Conservation (phyloP, 2,113 vertebrate genomes). For the Terrapene triunguis region DNA sequence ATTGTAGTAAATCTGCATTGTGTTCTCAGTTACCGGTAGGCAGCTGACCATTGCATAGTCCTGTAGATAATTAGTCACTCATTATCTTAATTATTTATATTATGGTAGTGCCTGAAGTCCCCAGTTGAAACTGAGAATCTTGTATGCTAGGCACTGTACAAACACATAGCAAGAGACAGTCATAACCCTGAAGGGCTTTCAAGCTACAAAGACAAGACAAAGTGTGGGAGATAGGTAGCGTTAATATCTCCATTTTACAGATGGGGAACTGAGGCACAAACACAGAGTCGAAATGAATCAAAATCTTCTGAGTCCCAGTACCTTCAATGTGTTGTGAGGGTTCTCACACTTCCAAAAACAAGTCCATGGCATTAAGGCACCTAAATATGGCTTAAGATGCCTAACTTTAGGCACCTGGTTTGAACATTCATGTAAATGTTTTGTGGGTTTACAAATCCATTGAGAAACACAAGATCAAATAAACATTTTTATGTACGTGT, state of each 20-base stretch:
- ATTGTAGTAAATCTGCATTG: accelerated
- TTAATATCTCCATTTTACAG: not conserved
- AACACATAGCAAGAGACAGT: not conserved
- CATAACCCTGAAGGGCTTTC: not conserved
- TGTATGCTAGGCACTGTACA: accelerated
- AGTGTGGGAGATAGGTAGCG: accelerated
- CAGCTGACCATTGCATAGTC: not conserved
- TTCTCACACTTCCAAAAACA: not conserved
- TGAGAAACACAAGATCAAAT: not conserved
- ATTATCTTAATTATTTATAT: not conserved
- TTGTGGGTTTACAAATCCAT: not conserved
- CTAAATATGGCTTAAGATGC: not conserved
- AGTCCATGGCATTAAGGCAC: not conserved
- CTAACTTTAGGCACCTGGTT: not conserved
- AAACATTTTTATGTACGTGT: accelerated
- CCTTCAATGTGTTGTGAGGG: not conserved
- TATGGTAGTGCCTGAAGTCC: not conserved
- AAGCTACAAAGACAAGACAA: accelerated
- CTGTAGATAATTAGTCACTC: not conserved
- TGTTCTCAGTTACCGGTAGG: not conserved
- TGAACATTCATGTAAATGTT: accelerated
- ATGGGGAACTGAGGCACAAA: not conserved
- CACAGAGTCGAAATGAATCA: accelerated
- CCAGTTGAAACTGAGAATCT: not conserved
- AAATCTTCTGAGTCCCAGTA: not conserved